phyloP scores from a whole-genome alignment of 2,113 vertebrate species.

The Ranitomeya variabilis region DNA sequence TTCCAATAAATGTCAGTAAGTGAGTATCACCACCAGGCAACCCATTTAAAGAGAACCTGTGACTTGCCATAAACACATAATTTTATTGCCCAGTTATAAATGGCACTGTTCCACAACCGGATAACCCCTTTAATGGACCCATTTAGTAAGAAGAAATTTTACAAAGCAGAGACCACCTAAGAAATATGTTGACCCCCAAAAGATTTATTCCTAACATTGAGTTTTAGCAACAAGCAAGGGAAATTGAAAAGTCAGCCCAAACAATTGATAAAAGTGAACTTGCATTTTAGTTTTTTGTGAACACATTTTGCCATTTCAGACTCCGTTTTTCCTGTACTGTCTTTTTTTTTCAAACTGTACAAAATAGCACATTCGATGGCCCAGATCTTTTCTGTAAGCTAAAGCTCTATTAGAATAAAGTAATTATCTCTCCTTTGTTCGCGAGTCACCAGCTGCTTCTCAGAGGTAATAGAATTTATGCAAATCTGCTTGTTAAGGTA shows the following conservation, averaged over 20 bases:
- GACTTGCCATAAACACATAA: too few relatives aligned
- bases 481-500: conserved; percentile 58
- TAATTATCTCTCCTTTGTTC: conserved; percentile 58
- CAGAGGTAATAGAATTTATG: conserved; percentile 58
- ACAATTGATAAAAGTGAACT: neutral
- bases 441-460: conserved; percentile 57
- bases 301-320: neutral
- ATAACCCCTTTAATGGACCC: too few relatives aligned
- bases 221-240: neutral
- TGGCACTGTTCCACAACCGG: too few relatives aligned
- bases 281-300: conserved; percentile 1
- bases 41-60: too few relatives aligned
- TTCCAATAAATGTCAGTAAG: too few relatives aligned
- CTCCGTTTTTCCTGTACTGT: conserved; percentile 25
- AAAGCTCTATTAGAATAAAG: conserved; percentile 58
- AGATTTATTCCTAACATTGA: neutral
- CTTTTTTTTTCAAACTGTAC: conserved; percentile 39
- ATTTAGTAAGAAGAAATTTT: too few relatives aligned
- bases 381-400: conserved; percentile 52
- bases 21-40: too few relatives aligned
- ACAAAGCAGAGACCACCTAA: too few relatives aligned
- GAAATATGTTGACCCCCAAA: too few relatives aligned
- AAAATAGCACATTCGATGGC: conserved; percentile 56
- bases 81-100: too few relatives aligned
- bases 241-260: neutral